phyloP scores from a whole-genome alignment of 2,797 vertebrate species.

The Sebastes hubbsi region DNA sequence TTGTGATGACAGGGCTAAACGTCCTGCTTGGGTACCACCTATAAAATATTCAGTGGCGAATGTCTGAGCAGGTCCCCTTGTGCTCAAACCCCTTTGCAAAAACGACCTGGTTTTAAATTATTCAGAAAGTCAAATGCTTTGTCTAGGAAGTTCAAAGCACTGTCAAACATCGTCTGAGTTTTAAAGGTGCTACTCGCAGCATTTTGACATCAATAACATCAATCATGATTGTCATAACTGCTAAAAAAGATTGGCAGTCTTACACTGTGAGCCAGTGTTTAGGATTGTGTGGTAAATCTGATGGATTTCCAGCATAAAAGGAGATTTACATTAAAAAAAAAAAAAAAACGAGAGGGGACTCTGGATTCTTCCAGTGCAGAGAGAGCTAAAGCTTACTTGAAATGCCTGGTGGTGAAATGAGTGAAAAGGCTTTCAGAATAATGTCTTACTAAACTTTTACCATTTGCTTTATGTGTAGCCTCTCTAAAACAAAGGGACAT shows the following conservation, averaged over 20 bases:
- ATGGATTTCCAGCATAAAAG: constrained; percentile 4
- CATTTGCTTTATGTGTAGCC: neutral
- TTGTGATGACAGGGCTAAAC: constrained; percentile 56
- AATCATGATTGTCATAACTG: neutral
- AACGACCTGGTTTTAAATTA: constrained; percentile 32
- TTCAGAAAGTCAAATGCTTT: constrained; percentile 34
- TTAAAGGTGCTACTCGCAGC: neutral
- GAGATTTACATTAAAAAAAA: neutral
- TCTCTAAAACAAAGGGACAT: neutral
- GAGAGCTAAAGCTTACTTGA: neutral
- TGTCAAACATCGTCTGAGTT: neutral
- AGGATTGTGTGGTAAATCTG: neutral
- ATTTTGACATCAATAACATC: neutral
- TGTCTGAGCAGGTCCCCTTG: constrained; percentile 35
- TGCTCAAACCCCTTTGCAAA: constrained; percentile 9
- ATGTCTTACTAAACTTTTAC: neutral
- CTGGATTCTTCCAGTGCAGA: neutral
- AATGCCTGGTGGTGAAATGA: neutral
- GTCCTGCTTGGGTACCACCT: constrained; percentile 9
- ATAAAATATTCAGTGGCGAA: constrained; percentile 58
- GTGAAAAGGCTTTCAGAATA: neutral
- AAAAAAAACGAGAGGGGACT: neutral
- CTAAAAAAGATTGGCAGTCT: neutral
- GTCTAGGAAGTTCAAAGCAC: constrained; percentile 20
- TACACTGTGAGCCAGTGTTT: neutral